phyloP scores from a whole-genome alignment of 2,888 invertebrate genomes.

The Plagodis dolabraria region DNA sequence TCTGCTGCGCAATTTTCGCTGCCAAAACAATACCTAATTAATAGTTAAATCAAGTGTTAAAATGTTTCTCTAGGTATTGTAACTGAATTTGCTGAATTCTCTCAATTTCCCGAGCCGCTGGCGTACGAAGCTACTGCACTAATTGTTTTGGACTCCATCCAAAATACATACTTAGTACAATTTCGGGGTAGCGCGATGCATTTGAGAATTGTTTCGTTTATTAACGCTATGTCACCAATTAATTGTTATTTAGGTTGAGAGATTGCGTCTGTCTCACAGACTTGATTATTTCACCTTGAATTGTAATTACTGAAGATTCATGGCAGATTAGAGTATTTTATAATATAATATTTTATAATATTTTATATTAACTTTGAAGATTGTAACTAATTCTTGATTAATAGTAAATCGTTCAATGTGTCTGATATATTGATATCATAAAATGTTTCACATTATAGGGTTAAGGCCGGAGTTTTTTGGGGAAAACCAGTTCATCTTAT shows the following conservation, averaged over 20 bases:
- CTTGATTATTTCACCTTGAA: not conserved
- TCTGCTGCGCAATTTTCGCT: not conserved
- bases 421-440: too few relatives aligned
- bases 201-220: slow-evolving; percentile 48
- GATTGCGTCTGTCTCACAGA: slow-evolving; percentile 8
- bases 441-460: too few relatives aligned
- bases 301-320: too few relatives aligned
- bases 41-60: slow-evolving; percentile 44
- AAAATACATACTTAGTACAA: slow-evolving; percentile 79
- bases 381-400: too few relatives aligned
- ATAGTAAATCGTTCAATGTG: too few relatives aligned
- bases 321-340: too few relatives aligned
- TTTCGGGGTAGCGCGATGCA: slow-evolving; percentile 67
- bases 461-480: too few relatives aligned
- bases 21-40: slow-evolving; percentile 21
- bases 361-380: too few relatives aligned
- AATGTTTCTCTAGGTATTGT: slow-evolving; percentile 51
- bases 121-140: slow-evolving; percentile 62
- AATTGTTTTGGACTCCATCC: slow-evolving; percentile 82
- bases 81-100: slow-evolving; percentile 65
- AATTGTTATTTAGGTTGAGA: slow-evolving; percentile 29
- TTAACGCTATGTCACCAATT: slow-evolving; percentile 26
- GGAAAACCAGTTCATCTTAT: too few relatives aligned
- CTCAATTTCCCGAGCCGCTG: slow-evolving; percentile 47
- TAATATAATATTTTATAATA: too few relatives aligned